Percentiles rank a stretch among this genome's conserved stretches.
These are phyloP conservation scores for Nothocercus julius DNA, from an alignment of 2,113 vertebrate species.

Conservation along the genomic window DNA sequence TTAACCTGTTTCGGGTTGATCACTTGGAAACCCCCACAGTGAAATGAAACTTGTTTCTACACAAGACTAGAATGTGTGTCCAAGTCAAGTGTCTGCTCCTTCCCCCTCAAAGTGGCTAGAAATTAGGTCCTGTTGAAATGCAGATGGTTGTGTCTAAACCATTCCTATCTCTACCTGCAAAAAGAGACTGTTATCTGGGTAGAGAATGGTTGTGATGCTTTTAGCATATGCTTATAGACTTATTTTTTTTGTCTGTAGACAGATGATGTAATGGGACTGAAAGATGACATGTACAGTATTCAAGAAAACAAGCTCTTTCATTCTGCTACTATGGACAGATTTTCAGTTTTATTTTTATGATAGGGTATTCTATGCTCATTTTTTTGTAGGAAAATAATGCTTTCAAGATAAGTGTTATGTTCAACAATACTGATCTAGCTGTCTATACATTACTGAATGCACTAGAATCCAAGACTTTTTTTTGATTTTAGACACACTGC, in stretches of 20 bases:
- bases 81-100: neutral
- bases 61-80: neutral
- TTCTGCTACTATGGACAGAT: neutral
- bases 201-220: neutral
- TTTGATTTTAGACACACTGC: neutral
- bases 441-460: neutral
- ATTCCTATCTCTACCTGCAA: neutral
- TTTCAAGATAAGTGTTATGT: neutral
- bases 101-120: neutral
- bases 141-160: neutral
- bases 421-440: neutral
- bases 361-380: neutral
- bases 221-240: neutral
- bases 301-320: neutral
- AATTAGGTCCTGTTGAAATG: neutral
- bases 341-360: neutral
- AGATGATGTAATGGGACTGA: neutral
- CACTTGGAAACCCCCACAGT: neutral
- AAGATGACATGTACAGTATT: neutral
- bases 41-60: neutral
- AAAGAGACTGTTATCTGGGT: neutral
- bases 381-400: neutral
- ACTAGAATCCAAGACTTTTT: neutral
- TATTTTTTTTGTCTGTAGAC: neutral
- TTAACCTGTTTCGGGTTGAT: neutral